Conservation (phyloP, 2,113 vertebrate genomes). For the Ageneiosus marmoratus region DNA sequence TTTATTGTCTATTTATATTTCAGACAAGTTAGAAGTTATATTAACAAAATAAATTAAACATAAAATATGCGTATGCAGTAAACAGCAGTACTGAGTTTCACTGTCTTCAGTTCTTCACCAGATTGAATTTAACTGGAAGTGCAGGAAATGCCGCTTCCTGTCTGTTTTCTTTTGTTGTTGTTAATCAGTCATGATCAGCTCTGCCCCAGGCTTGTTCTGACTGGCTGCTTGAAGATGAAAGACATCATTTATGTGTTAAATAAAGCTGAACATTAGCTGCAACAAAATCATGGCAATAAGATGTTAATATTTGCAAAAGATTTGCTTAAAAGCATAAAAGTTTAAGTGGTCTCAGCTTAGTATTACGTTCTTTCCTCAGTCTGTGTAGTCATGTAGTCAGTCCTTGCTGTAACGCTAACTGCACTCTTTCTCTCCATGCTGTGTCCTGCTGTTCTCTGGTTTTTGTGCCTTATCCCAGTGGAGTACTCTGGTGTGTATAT, state of each 20-base stretch:
- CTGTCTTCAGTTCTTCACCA: background rate
- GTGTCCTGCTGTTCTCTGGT: slow-evolving; percentile 77
- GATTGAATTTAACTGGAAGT: background rate
- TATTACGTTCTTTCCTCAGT: background rate
- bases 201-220: background rate
- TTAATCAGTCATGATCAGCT: background rate
- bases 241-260: background rate
- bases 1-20: background rate
- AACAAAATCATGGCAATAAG: background rate
- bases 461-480: slow-evolving; percentile 89
- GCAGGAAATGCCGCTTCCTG: background rate
- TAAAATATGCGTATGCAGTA: background rate
- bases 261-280: background rate
- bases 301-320: background rate
- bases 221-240: background rate
- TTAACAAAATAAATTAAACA: background rate
- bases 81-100: background rate
- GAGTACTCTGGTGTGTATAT: slow-evolving; percentile 99
- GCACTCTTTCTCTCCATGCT: slow-evolving; percentile 78
- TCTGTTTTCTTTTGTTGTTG: background rate
- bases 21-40: background rate
- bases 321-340: background rate
- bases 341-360: background rate
- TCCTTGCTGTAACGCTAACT: slow-evolving; percentile 62
- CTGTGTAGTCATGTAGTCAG: background rate